These are phyloP conservation scores for Drosophila kuntzei DNA, from an alignment of 2,888 invertebrate genomes.

Conservation along the genomic window DNA sequence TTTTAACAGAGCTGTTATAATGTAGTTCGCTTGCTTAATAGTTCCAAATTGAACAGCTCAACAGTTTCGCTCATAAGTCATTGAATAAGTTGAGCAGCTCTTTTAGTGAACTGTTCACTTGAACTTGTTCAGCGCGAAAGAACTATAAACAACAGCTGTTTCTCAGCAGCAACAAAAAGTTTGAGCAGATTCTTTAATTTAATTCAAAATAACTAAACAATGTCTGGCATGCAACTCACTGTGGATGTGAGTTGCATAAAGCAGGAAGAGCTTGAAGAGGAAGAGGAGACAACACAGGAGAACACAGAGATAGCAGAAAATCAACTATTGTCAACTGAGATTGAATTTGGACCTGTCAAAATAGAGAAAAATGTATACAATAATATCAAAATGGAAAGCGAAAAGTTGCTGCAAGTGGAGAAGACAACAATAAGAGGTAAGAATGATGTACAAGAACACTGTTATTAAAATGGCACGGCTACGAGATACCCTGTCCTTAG, in stretches of 20 bases:
- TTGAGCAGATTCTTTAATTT: background rate
- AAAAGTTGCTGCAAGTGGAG: background rate
- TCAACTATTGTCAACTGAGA: background rate
- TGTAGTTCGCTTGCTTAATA: background rate
- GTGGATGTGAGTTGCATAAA: conserved; percentile 8
- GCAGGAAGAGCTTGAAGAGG: background rate
- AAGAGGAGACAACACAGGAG: background rate
- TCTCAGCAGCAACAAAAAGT: conserved; percentile 1
- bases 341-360: conserved; percentile 30
- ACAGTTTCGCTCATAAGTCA: conserved; percentile 1
- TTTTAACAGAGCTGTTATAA: background rate
- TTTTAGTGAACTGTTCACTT: background rate
- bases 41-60: background rate
- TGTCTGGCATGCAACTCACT: background rate
- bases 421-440: conserved; percentile 2
- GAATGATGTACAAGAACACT: background rate
- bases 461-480: too few species aligned
- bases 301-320: background rate
- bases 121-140: background rate
- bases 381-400: background rate
- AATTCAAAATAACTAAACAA: conserved; percentile 1
- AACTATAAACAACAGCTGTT: conserved; percentile 10
- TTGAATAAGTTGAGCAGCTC: background rate
- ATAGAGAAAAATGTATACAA: background rate
- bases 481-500: too few species aligned